Percentiles rank a stretch among this genome's conserved stretches.
phyloP scores from a whole-genome alignment of 2,113 vertebrate genomes.

The Chaetops frenatus region DNA sequence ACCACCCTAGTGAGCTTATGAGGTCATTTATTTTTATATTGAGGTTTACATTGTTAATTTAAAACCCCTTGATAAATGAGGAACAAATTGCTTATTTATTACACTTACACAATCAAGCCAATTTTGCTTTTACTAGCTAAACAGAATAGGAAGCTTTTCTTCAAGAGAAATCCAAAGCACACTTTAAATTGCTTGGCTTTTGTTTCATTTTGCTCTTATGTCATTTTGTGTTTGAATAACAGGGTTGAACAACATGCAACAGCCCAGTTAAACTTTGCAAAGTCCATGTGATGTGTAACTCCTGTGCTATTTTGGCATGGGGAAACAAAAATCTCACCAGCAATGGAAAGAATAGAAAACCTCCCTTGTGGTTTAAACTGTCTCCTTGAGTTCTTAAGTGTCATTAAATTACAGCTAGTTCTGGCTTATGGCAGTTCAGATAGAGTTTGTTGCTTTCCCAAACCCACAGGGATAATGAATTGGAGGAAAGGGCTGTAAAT shows the following conservation, averaged over 20 bases:
- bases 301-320: slow-evolving; percentile 26
- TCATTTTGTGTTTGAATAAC: slow-evolving; percentile 37
- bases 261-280: background rate
- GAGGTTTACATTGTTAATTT: background rate
- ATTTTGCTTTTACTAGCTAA: background rate
- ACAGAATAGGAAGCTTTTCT: background rate
- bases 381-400: slow-evolving; percentile 41
- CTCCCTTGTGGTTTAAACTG: slow-evolving; percentile 42
- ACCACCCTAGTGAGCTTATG: background rate
- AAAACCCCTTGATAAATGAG: background rate
- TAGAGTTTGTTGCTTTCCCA: slow-evolving; percentile 32
- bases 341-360: slow-evolving; percentile 42
- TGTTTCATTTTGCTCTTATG: slow-evolving; percentile 24
- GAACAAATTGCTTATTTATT: slow-evolving; percentile 18
- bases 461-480: slow-evolving; percentile 14
- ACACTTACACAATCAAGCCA: background rate
- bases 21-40: slow-evolving; percentile 19
- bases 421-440: slow-evolving; percentile 13
- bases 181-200: background rate
- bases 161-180: background rate
- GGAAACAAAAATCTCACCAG: slow-evolving; percentile 24
- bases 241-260: background rate
- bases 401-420: slow-evolving; percentile 42
- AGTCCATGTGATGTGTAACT: background rate
- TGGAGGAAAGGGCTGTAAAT: slow-evolving; percentile 36